A percentile compares a stretch with the other conserved stretches of the same genome.
Conservation (phyloP, 37 sponge, comb jelly and placozoan species). For the Mnemiopsis leidyi region DNA sequence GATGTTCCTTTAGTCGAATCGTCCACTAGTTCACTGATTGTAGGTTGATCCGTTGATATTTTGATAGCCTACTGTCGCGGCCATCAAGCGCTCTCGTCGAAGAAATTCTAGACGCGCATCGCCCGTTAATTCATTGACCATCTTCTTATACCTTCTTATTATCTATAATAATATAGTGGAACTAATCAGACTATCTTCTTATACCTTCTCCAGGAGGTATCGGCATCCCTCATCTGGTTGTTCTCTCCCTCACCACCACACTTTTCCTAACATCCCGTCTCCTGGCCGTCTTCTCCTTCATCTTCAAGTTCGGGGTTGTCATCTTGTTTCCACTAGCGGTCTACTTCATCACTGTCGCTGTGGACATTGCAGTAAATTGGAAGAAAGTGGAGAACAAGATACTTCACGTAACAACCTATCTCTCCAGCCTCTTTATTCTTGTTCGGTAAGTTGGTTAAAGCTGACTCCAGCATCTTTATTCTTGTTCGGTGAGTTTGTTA, state of each 20-base stretch:
- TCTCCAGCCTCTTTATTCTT: neutral
- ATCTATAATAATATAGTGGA: too few relatives aligned
- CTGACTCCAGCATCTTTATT: neutral
- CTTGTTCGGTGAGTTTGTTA: neutral
- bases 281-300: neutral
- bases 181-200: too few relatives aligned
- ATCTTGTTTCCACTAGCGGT: neutral
- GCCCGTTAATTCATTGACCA: too few relatives aligned
- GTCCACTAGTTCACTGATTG: too few relatives aligned
- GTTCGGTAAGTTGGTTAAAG: neutral
- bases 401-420: neutral
- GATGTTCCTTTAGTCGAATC: too few relatives aligned
- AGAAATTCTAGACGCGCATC: too few relatives aligned
- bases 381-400: neutral
- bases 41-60: too few relatives aligned
- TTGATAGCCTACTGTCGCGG: too few relatives aligned
- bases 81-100: too few relatives aligned
- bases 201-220: neutral
- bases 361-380: neutral
- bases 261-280: neutral
- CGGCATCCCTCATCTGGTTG: neutral
- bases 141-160: too few relatives aligned
- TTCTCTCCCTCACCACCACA: neutral
- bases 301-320: conserved; percentile 35
- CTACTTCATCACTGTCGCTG: neutral